Evolutionary conservation across 2,113 vertebrate genomes (phyloP).

Genomic region (Marmota flaviventris): DNA sequence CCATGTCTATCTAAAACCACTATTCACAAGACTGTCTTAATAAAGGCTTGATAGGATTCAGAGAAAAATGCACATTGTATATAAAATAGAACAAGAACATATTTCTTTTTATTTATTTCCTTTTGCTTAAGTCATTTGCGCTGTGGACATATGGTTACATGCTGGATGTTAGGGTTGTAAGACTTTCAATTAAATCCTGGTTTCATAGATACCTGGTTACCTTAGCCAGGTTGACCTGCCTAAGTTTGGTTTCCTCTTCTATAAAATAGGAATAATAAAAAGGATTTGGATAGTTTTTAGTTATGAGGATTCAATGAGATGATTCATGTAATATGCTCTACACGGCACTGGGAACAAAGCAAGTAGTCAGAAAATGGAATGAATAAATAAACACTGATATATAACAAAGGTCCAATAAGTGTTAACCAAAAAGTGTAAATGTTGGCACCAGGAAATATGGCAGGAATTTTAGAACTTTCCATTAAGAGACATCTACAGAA

Average conservation of each 20-base stretch:
- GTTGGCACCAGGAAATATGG: neutral
- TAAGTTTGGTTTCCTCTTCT: neutral
- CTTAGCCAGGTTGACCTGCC: neutral
- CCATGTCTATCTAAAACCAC: neutral
- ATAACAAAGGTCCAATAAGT: neutral
- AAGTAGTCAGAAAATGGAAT: neutral
- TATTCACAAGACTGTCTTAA: neutral
- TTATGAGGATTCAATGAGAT: neutral
- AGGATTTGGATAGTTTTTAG: neutral
- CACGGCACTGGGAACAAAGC: neutral
- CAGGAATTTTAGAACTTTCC: slow-evolving; percentile 8
- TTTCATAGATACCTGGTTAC: neutral
- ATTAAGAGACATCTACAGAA: neutral
- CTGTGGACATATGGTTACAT: rapidly evolving
- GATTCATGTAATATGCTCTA: neutral
- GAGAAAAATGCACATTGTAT: neutral
- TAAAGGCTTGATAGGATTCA: neutral
- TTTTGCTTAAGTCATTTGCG: neutral
- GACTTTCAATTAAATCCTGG: neutral
- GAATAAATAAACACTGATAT: neutral
- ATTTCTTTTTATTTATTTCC: neutral
- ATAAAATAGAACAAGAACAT: neutral
- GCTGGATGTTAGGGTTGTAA: neutral
- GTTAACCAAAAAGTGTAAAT: neutral
- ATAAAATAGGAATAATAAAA: neutral